Base-by-base conservation (phyloP, 2,113 vertebrate genomes). In the Sphyrna mokarran region DNA sequence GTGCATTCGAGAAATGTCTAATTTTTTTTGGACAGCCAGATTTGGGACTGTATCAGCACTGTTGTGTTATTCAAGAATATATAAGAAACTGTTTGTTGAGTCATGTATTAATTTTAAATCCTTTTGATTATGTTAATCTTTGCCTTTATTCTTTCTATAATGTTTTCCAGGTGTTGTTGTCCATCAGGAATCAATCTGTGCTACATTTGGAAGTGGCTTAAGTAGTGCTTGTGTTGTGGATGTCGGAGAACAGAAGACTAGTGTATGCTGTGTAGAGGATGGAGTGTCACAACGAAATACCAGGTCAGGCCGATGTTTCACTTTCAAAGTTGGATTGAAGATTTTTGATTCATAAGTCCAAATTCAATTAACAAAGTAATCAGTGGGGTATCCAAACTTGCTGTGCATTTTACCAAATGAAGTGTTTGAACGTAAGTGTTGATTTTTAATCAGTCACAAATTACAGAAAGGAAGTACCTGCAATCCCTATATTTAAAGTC, bases 161-260 rank as follows among this genome's bases (percentile, higher is more conserved):
- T 87, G 3, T 85, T 68, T 95, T 94, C 16, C 37, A 99, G 99
- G 99, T 4, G 98, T 99, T 66, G 97, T 99, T 54, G 98, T 99
- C 26, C 99, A 99, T 97, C 99, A 99, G 97, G 99, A 99, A 97
- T 99, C 99, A 0, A 99, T 99, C 94, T 99, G 99, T 78, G 99
- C 98, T 43, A 99, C 98, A 0, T 99, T 99, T 95, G 99, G 99
- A 95, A 99, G 99, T 85, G 99, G 99, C 10, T 97, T 99, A 96
- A 98, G 98, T 97, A 99, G 99, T 4, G 99, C 99, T 0, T 99
- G 99, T 96, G 98, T 99, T 22, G 98, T 99, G 29, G 99, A 99
- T 63, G 98, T 99, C 13, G 99, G 99, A 13, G 99, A 99, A 96
- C 99, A 99, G 97, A 99, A 99, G 97, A 99, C 99, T 95, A 99